Conservation (phyloP, 2,797 vertebrate genomes). For the Acridotheres tristis region DNA sequence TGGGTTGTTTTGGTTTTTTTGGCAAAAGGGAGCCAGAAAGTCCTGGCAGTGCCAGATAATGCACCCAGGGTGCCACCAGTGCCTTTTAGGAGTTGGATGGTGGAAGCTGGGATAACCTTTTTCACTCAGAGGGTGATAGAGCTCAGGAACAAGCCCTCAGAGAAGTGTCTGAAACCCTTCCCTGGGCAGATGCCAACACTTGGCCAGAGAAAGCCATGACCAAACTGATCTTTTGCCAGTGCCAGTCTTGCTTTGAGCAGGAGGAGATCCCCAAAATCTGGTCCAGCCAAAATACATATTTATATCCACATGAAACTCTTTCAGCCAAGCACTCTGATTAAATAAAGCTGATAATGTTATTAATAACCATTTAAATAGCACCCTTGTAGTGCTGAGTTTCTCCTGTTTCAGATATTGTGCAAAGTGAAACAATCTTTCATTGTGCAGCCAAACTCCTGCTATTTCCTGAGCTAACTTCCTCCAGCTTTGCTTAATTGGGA, state of each 20-base stretch:
- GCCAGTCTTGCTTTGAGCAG: background rate
- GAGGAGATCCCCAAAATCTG: background rate
- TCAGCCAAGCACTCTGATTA: background rate
- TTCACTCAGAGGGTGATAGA: background rate
- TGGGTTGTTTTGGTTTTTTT: background rate
- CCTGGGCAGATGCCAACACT: background rate
- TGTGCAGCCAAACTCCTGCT: background rate
- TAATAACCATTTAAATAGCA: background rate
- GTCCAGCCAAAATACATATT: background rate
- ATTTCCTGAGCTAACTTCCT: background rate
- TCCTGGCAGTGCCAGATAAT: background rate
- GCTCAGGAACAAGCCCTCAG: background rate
- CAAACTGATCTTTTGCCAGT: background rate
- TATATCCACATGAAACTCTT: background rate
- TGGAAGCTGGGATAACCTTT: background rate
- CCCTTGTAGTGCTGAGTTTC: background rate
- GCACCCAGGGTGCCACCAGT: background rate
- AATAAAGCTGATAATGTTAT: background rate
- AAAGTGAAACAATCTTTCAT: background rate
- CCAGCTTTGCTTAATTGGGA: background rate
- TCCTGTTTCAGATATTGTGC: background rate
- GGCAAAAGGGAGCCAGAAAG: background rate
- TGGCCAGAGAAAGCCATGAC: background rate
- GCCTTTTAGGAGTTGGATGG: background rate
- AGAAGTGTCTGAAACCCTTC: background rate